Evolutionary conservation across 1,140 invertebrate genomes (phyloP).

Genomic region (Akabosia matsudoensis): DNA sequence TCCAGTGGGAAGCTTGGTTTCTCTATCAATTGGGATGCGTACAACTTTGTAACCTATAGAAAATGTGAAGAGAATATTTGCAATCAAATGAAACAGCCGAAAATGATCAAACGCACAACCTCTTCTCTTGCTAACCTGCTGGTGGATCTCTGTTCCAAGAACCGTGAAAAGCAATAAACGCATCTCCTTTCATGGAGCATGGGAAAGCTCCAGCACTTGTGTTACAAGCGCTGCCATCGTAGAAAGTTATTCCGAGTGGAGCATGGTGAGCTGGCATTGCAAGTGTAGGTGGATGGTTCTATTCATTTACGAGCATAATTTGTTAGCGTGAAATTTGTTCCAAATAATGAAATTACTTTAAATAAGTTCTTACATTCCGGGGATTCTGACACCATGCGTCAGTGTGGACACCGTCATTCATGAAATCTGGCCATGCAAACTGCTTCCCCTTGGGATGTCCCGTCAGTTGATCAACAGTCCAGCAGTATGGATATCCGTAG

Average conservation of each 20-base stretch:
- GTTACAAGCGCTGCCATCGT: constrained; percentile 13
- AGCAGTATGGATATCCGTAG: constrained; percentile 45
- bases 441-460: constrained; percentile 25
- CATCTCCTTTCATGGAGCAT: constrained; percentile 31
- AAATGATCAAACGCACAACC: no score
- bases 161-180: constrained; percentile 39
- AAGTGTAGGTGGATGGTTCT: constrained; percentile 39
- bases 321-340: background rate
- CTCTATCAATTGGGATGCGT: constrained; percentile 25
- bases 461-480: constrained; percentile 19
- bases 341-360: background rate
- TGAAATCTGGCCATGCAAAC: constrained; percentile 39
- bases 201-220: constrained; percentile 29
- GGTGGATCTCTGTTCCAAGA: constrained; percentile 31
- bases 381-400: constrained; percentile 41
- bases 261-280: constrained; percentile 39
- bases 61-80: no score
- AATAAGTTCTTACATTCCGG: constrained; percentile 37
- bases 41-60: constrained; percentile 29
- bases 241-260: constrained; percentile 39
- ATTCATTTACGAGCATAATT: background rate
- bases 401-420: constrained; percentile 39
- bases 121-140: no score
- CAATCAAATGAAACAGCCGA: no score
- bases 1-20: constrained; percentile 28